Percentiles rank a stretch among this genome's conserved stretches.
Evolutionary conservation across 2,113 vertebrate genomes (phyloP).

Genomic region (Erythrolamprus reginae): DNA sequence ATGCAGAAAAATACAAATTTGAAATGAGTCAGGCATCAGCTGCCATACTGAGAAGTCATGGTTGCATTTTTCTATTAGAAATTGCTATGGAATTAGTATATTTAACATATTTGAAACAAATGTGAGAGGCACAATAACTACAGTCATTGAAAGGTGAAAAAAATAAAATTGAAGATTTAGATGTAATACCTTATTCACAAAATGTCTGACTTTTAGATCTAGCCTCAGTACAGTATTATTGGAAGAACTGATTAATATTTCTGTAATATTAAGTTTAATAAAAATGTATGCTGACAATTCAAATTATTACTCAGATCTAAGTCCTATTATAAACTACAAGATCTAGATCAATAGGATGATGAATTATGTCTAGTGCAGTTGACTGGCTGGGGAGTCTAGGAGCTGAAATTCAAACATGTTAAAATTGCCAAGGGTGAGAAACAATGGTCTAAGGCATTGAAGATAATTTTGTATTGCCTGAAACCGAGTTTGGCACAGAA

Average conservation of each 20-base stretch:
- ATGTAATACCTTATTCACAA: background rate
- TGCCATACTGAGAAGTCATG: background rate
- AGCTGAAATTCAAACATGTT: background rate
- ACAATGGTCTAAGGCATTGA: background rate
- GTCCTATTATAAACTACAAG: background rate
- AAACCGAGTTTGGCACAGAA: background rate
- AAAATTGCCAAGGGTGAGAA: background rate
- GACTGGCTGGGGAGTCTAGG: background rate
- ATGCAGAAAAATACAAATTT: slow-evolving; percentile 1
- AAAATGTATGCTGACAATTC: background rate
- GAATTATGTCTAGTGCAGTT: background rate
- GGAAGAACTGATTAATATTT: background rate
- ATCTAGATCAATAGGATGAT: background rate
- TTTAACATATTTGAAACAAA: background rate
- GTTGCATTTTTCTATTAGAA: background rate
- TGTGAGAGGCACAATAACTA: background rate
- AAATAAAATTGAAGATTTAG: background rate
- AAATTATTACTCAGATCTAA: background rate
- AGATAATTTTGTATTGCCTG: background rate
- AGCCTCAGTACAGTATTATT: background rate
- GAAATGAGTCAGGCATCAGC: background rate
- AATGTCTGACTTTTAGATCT: background rate
- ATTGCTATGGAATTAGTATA: background rate
- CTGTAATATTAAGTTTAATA: background rate
- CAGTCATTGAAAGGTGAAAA: background rate